Conservation (phyloP, 2,888 invertebrate species). For the Meta bourneti region DNA sequence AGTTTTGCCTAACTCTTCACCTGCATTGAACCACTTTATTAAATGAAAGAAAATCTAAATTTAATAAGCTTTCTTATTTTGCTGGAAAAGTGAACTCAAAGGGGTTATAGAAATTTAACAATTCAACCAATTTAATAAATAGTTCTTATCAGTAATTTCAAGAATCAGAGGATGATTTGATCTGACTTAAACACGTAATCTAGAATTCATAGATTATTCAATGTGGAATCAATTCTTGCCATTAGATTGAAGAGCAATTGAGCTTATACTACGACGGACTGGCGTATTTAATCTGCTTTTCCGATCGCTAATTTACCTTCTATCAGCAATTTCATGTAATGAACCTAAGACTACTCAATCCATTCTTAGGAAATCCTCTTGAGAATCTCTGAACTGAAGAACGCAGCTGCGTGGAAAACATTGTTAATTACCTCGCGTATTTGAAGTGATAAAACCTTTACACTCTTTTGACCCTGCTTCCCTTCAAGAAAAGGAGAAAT, state of each 20-base stretch:
- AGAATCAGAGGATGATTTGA: not conserved
- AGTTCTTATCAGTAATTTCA: not conserved
- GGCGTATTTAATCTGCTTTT: not conserved
- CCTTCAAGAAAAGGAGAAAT: conserved; percentile 26
- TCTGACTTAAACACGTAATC: not conserved
- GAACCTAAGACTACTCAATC: conserved; percentile 1
- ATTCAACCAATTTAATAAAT: not conserved
- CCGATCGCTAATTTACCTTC: conserved; percentile 32
- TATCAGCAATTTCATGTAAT: conserved; percentile 31
- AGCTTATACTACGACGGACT: not conserved
- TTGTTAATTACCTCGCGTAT: conserved; percentile 39
- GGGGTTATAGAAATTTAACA: no score
- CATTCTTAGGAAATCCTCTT: conserved; percentile 29
- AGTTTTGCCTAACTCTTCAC: no score
- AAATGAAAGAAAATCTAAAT: no score
- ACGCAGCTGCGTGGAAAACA: conserved; percentile 6
- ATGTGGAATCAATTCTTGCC: not conserved
- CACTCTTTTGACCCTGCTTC: conserved; percentile 14
- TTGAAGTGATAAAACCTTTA: conserved; percentile 39
- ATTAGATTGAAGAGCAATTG: not conserved
- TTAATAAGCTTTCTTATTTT: no score
- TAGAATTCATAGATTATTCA: not conserved
- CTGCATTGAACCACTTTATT: no score
- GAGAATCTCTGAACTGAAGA: conserved; percentile 14
- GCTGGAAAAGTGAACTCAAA: no score